A percentile compares a stretch with the other conserved stretches of the same genome.
Conservation (phyloP, 37 sponge, comb jelly and placozoan genomes). For the Eunapius fragilis region DNA sequence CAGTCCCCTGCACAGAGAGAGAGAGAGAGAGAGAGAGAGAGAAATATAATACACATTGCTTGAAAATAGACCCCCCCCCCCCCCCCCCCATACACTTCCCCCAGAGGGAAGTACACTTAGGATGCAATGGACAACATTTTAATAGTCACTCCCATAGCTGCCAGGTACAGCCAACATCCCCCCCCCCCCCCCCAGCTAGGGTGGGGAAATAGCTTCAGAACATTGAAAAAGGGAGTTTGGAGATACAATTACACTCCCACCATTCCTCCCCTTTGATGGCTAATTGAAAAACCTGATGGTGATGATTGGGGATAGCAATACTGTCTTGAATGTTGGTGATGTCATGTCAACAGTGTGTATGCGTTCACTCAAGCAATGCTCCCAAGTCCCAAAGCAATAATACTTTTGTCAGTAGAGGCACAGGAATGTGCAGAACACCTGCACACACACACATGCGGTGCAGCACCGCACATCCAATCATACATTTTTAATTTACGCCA, state of each 20-base stretch:
- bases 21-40: neutral
- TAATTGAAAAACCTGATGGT: neutral
- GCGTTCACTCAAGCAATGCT: neutral
- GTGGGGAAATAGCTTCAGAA: neutral
- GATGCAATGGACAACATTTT: too few relatives aligned
- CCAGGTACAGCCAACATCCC: neutral
- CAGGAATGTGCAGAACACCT: neutral
- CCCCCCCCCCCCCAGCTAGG: too few relatives aligned
- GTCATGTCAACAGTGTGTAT: neutral
- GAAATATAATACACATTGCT: neutral
- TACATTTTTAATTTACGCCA: too few relatives aligned
- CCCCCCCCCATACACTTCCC: too few relatives aligned
- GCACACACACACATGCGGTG: too few relatives aligned
- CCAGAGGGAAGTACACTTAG: too few relatives aligned
- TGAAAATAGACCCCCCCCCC: neutral
- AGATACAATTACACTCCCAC: neutral
- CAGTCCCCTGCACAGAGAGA: neutral
- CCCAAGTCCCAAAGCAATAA: neutral
- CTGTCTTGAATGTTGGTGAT: too few relatives aligned
- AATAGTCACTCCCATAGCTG: neutral
- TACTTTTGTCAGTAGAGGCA: neutral
- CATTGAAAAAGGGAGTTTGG: neutral
- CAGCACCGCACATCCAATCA: too few relatives aligned
- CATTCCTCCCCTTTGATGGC: neutral
- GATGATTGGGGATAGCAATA: neutral